Evolutionary conservation across 64 coral and sea anemone species (phyloP), one percentile per base, ranked within the genome.

Genomic region (Stylophora pistillata): DNA sequence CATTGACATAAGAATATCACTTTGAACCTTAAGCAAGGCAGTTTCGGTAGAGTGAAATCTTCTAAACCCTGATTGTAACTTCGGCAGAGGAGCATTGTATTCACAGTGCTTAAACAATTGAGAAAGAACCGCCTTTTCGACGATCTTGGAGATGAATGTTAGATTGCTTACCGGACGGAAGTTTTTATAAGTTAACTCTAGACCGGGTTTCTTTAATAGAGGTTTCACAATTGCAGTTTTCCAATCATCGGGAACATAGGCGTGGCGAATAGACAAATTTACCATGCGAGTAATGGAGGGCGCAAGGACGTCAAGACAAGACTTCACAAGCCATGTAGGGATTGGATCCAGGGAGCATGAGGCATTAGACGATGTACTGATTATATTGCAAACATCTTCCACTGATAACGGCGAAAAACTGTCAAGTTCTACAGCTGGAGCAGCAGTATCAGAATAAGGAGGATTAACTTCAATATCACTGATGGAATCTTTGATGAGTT

Each of bases 11-110:
- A 85, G 31, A 18, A 71, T 85, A 53, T 85, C 31, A 23, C 53
- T 85, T 26, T 85, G 82, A 55, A 85, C 82, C 30, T 23, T 85
- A 55, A 85, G 62, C 25, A 85, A 55, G 18, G 64, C 63, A 23
- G 82, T 70, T 30, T 85, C 82, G 53, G 74, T 89, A 13, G 86
- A 89, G 30, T 65, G 59, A 78, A 77, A 66, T 54, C n/a, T 56
- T 26, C 32, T 20, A 16, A 71, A 85, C 28, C 62, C 31, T 71
- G 82, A 85, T 52, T 85, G 82, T 26, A n/a, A 18, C 7, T 52
- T 53, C 52, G 26, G 76, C 27, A 53, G 64, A 53, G 82, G 74
- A 64, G 58, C 74, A 72, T 88, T 74, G 56, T 47, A 52, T 47
- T 34, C 28, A 47, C 86, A 88, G 55, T 75, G 83, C 28, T 23